Percentiles rank a stretch among this genome's conserved stretches.
phyloP scores from a whole-genome alignment of 2,113 vertebrate species.

The Nothobranchius kuhntae region DNA sequence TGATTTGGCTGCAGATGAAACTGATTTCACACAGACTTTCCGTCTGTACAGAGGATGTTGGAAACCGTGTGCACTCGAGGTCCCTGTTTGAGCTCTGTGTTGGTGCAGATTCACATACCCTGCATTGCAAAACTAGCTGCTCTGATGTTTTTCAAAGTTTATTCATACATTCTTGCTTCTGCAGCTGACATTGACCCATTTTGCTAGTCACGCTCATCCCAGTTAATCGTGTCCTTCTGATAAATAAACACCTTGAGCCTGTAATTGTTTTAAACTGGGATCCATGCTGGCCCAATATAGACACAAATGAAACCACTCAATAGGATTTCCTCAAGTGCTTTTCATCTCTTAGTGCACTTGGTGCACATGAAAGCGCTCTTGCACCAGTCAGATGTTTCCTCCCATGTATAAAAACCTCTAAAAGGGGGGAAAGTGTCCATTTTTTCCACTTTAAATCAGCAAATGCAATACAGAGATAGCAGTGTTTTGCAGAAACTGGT shows the following conservation, averaged over 20 bases:
- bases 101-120: background rate
- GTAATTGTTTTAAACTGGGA: conserved; percentile 17
- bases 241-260: conserved; percentile 1
- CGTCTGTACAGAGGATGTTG: background rate
- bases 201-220: background rate
- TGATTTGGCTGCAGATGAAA: background rate
- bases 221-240: background rate
- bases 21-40: background rate
- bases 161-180: background rate
- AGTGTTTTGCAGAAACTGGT: background rate
- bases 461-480: background rate
- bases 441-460: too few relatives aligned
- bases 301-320: background rate
- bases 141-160: background rate
- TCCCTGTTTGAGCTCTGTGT: background rate
- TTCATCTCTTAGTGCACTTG: background rate
- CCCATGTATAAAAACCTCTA: too few relatives aligned
- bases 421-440: background rate
- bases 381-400: conserved; percentile 6
- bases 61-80: background rate
- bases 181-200: conserved; percentile 5
- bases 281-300: background rate
- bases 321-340: conserved; percentile 15
- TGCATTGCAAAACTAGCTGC: background rate
- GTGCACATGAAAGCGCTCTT: background rate